Percentiles rank a stretch among this genome's conserved stretches.
These are phyloP conservation scores for Drosophila flavopinicola DNA, from an alignment of 2,888 invertebrate genomes.

Conservation along the genomic window DNA sequence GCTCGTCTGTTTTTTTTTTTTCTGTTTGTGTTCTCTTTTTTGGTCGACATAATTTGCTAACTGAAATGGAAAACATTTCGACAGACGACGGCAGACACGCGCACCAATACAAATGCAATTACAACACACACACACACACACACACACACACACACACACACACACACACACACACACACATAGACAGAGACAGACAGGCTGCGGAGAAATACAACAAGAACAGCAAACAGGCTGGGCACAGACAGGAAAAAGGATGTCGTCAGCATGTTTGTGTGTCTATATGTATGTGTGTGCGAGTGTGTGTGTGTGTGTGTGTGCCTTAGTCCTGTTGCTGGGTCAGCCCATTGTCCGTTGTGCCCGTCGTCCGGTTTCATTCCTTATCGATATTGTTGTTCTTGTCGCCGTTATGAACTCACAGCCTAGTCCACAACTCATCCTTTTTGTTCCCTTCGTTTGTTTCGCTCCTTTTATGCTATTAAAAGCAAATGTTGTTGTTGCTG, in stretches of 20 bases:
- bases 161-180: slow-evolving; percentile 14
- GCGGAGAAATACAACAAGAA: slow-evolving; percentile 3
- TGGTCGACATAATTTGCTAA: slow-evolving; percentile 81
- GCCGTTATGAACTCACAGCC: slow-evolving; percentile 50
- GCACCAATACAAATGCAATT: slow-evolving; percentile 72
- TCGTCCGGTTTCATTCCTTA: slow-evolving; percentile 58
- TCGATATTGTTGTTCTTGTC: slow-evolving; percentile 53
- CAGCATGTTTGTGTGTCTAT: slow-evolving; percentile 34
- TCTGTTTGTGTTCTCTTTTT: slow-evolving; percentile 38
- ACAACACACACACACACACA: slow-evolving; percentile 31
- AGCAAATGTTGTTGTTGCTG: slow-evolving; percentile 38
- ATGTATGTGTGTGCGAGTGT: background rate
- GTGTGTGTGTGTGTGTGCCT: slow-evolving; percentile 17
- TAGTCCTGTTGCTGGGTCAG: slow-evolving; percentile 56
- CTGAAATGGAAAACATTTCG: slow-evolving; percentile 81
- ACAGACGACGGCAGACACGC: slow-evolving; percentile 75
- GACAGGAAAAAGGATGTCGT: slow-evolving; percentile 80
- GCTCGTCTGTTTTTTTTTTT: slow-evolving; percentile 25
- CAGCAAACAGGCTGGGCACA: slow-evolving; percentile 27
- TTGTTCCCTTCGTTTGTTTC: slow-evolving; percentile 22
- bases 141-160: slow-evolving; percentile 37
- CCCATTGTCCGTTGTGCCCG: slow-evolving; percentile 69
- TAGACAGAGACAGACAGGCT: slow-evolving; percentile 44
- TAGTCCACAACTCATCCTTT: slow-evolving; percentile 45
- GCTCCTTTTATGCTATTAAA: slow-evolving; percentile 54